Conservation (phyloP, 2,113 vertebrate species). For the Microtus oregoni region DNA sequence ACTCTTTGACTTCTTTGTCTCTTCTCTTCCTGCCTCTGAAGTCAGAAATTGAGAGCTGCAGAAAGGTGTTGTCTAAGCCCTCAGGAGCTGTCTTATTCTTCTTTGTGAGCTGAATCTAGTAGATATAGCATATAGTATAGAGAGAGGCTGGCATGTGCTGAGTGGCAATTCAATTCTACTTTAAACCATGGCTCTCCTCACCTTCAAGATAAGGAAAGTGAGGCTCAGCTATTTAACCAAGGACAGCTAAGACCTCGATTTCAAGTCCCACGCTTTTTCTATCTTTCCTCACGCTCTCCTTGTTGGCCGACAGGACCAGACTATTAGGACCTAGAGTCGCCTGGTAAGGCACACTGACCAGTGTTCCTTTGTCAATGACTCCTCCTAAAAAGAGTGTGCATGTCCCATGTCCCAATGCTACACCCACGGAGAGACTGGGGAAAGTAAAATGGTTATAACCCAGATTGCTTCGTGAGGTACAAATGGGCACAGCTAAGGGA, state of each 20-base stretch:
- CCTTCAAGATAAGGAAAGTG: constrained; percentile 5
- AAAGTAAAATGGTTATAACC: neutral
- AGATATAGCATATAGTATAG: no score
- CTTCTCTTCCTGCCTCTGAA: neutral
- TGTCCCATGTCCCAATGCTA: neutral
- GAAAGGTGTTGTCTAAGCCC: neutral
- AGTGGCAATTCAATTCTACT: neutral
- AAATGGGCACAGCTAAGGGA: neutral
- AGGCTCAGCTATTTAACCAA: neutral
- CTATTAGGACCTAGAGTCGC: neutral
- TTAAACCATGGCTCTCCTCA: neutral
- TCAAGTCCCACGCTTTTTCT: neutral
- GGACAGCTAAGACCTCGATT: neutral
- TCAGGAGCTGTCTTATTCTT: neutral
- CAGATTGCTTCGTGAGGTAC: neutral
- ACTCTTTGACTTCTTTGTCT: constrained; percentile 21
- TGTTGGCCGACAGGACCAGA: neutral
- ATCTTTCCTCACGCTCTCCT: neutral
- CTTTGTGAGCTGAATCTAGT: constrained; percentile 17
- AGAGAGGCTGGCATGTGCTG: neutral
- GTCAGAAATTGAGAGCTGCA: neutral
- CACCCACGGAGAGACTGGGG: neutral
- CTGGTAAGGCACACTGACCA: neutral
- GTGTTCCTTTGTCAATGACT: neutral
- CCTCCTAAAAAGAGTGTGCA: neutral